Evolutionary conservation across 2,888 invertebrate species (phyloP), one percentile per base, ranked within the genome.

Genomic region (Drosophila robusta): DNA sequence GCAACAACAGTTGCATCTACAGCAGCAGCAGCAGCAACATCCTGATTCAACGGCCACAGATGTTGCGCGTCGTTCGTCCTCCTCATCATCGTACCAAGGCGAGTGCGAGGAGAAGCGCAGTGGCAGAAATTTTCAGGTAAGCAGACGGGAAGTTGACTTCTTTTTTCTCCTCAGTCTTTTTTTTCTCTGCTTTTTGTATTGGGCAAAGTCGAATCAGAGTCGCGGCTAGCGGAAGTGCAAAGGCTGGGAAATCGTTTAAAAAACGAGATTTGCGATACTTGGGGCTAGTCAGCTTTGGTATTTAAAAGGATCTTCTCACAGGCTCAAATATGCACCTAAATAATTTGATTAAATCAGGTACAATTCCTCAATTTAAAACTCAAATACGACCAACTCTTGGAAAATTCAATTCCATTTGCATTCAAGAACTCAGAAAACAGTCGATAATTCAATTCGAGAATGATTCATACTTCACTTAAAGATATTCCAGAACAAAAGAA

Each of bases 41-140:
- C 92, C 92, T 66, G 92, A 92, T 81, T 92, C 92, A 34, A 92
- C 92, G 22, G 91, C 91, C 58, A 87, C 89, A 90, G 90, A 90
- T 89, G 89, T 90, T 87, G 83, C 85, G 63, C 90, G 77, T 70
- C 90, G 81, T 66, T 90, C 88, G 71, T 90, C 90, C 61, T 87
- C 84, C 55, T 80, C 86, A 50, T 89, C 84, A 36, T 89, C 89
- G 41, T 89, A 87, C 65, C 86, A 78, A 52, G 89, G 83, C 47
- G 90, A 89, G 56, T 83, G 89, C 65, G 91, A 91, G 55, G 90
- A 91, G 57, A 91, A 90, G 74, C 89, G 91, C 49, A 83, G 90
- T 56, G 85, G 90, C 57, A 86, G 92, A 72, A 90, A 90, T 82
- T 92, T 92, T 83, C 91, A 92, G 91, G 92, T 92, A 87, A 91